Evolutionary conservation across 2,888 invertebrate genomes (phyloP).

Genomic region (Lepidochrysops patricia): DNA sequence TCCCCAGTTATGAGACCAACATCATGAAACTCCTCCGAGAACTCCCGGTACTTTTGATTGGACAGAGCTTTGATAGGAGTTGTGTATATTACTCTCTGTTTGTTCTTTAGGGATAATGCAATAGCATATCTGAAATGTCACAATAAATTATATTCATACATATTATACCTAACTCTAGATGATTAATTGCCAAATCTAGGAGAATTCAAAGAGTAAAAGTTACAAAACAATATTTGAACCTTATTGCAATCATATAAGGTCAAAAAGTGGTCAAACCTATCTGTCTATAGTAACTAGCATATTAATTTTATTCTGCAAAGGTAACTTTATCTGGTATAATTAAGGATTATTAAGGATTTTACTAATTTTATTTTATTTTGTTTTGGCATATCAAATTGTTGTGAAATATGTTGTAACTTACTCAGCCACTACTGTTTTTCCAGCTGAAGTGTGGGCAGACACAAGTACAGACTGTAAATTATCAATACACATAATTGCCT

Average conservation of each 20-base stretch:
- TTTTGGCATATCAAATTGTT: no score
- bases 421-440: constrained; percentile 99
- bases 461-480: constrained; percentile 98
- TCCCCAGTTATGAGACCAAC: constrained; percentile 99
- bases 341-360: no score
- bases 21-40: constrained; percentile 97
- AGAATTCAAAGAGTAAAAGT: no score
- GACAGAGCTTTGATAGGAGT: constrained; percentile 99
- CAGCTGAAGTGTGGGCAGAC: constrained; percentile 99
- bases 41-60: constrained; percentile 99
- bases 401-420: constrained; percentile 73
- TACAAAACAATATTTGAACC: no score
- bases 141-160: neutral
- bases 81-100: constrained; percentile 99
- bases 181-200: no score
- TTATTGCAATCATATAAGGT: no score
- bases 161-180: no score
- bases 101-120: constrained; percentile 92
- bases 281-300: no score
- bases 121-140: constrained; percentile 85
- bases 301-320: no score
- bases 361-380: no score
- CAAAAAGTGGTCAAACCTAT: no score
- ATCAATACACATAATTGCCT: constrained; percentile 96
- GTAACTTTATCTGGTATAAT: no score